These are phyloP conservation scores for Bergia puertoricense DNA, from an alignment of 92 coral and sea anemone genomes.

Conservation along the genomic window DNA sequence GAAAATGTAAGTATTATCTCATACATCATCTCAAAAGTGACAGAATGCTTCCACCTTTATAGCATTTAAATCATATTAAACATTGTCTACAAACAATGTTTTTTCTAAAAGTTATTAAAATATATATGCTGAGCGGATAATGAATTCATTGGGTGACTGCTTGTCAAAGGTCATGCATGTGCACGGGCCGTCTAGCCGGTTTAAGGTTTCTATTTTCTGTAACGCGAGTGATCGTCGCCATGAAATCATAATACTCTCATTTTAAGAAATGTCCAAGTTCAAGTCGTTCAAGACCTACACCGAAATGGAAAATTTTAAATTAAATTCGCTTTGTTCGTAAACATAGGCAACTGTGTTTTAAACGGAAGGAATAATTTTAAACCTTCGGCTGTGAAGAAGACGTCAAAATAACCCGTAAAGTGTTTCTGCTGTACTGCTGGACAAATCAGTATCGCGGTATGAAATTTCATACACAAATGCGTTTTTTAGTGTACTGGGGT, in stretches of 20 bases:
- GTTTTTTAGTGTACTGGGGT: not conserved
- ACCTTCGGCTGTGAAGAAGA: not conserved
- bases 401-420: not conserved
- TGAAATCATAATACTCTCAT: not conserved
- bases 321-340: not conserved
- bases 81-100: not conserved
- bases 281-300: not conserved
- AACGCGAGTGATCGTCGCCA: slow-evolving; percentile 48
- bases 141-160: slow-evolving; percentile 27
- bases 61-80: not conserved
- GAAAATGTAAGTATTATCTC: not conserved
- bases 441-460: slow-evolving; percentile 18
- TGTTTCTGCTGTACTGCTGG: not conserved
- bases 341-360: not conserved
- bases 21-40: not conserved
- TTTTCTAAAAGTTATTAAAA: not conserved
- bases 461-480: slow-evolving; percentile 39
- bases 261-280: not conserved
- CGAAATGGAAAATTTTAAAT: not conserved
- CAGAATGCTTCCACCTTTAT: not conserved
- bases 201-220: slow-evolving; percentile 27
- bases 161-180: slow-evolving; percentile 16
- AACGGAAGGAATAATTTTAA: not conserved
- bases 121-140: not conserved
- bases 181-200: slow-evolving; percentile 30